These are phyloP conservation scores for Scolanthus callimorphus DNA, from an alignment of 92 coral and sea anemone genomes.

Conservation along the genomic window DNA sequence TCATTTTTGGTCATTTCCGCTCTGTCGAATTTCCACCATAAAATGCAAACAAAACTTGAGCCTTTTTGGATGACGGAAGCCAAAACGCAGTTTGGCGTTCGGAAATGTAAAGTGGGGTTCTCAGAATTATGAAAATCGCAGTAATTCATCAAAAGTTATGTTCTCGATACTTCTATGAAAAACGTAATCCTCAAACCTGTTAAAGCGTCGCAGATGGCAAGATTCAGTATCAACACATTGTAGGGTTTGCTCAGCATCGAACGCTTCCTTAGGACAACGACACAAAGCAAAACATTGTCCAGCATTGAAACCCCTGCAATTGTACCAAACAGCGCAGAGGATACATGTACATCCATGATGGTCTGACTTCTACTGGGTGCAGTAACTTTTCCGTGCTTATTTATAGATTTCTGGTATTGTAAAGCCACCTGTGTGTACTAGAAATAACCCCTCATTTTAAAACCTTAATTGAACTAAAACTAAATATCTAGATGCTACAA, in stretches of 20 bases:
- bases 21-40: too few species aligned
- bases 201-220: constrained; percentile 14
- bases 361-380: not conserved
- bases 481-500: too few species aligned
- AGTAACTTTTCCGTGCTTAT: not conserved
- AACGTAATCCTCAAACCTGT: too few species aligned
- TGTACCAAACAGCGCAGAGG: constrained; percentile 2
- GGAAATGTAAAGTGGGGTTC: not conserved
- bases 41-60: too few species aligned
- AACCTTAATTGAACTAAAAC: too few species aligned
- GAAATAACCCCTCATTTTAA: too few species aligned
- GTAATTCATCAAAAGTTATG: too few species aligned
- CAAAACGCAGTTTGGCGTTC: not conserved
- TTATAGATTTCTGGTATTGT: too few species aligned
- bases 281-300: not conserved
- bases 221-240: constrained; percentile 11
- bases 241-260: constrained; percentile 19
- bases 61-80: not conserved
- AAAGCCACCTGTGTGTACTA: too few species aligned
- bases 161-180: too few species aligned
- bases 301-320: constrained; percentile 17
- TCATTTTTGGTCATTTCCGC: too few species aligned
- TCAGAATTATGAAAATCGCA: not conserved
- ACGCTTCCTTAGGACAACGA: not conserved
- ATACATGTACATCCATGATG: not conserved